These are phyloP conservation scores for Epinephelus cyanopodus DNA, from an alignment of 2,113 vertebrate genomes.

Conservation along the genomic window DNA sequence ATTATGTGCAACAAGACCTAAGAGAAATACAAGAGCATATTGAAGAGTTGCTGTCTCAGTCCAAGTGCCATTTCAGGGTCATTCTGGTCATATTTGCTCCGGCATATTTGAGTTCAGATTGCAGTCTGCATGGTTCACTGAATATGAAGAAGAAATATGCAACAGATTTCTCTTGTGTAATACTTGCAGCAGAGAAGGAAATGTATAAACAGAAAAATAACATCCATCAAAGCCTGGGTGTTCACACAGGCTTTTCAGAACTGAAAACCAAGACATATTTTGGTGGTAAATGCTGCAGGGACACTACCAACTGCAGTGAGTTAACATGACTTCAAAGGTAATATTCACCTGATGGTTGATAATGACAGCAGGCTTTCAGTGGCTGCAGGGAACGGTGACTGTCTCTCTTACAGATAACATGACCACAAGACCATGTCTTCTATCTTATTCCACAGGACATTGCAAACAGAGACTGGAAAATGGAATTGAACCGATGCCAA, in stretches of 20 bases:
- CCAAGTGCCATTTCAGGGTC: conserved; percentile 30
- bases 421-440: conserved; percentile 5
- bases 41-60: neutral
- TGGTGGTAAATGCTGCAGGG: conserved; percentile 11
- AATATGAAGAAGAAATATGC: conserved; percentile 25
- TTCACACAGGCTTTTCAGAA: neutral
- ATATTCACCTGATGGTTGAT: conserved; percentile 40
- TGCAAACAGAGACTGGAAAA: conserved; percentile 25
- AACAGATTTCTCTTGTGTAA: conserved; percentile 37
- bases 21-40: conserved; percentile 9
- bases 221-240: conserved; percentile 6
- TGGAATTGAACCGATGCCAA: neutral
- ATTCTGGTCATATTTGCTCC: conserved; percentile 27
- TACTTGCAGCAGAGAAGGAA: conserved; percentile 11
- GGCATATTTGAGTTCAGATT: conserved; percentile 35
- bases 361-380: conserved; percentile 23
- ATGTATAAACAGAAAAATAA: neutral
- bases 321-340: conserved; percentile 29
- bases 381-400: conserved; percentile 11
- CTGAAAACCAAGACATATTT: neutral
- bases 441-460: conserved; percentile 3
- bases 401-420: conserved; percentile 26
- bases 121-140: conserved; percentile 23
- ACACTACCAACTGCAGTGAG: conserved; percentile 4
- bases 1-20: neutral